Evolutionary conservation across 2,888 invertebrate genomes (phyloP).

Genomic region (Sisyra nigra): DNA sequence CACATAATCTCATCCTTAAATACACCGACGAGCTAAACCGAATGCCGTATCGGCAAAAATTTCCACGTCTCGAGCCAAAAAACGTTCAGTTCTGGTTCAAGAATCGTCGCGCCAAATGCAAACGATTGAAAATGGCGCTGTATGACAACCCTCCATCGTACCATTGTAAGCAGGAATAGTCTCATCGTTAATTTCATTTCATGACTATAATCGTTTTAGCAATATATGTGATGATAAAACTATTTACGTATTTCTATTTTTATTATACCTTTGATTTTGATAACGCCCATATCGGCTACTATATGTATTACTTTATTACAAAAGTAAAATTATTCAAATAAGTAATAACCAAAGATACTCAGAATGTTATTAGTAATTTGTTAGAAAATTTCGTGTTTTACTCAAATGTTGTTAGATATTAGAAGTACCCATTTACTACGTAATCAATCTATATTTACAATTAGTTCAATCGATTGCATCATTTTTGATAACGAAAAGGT

Average conservation of each 20-base stretch:
- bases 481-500: too few relatives aligned
- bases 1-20: constrained; percentile 92
- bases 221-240: constrained; percentile 1
- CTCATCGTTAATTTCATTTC: constrained; percentile 9
- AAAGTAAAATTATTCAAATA: too few relatives aligned
- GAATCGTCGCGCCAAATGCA: constrained; percentile 95
- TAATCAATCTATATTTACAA: too few relatives aligned
- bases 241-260: constrained; percentile 6
- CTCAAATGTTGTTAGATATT: constrained; percentile 8
- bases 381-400: constrained; percentile 9
- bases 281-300: too few relatives aligned
- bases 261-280: constrained; percentile 2
- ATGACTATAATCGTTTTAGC: constrained; percentile 2
- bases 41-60: constrained; percentile 95
- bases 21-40: constrained; percentile 95
- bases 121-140: constrained; percentile 81
- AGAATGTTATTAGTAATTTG: too few relatives aligned
- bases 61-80: constrained; percentile 95
- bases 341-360: too few relatives aligned
- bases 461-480: too few relatives aligned
- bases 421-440: background rate
- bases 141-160: constrained; percentile 54
- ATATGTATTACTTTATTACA: too few relatives aligned
- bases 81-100: constrained; percentile 99
- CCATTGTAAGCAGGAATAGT: constrained; percentile 35